Evolutionary conservation across 2,113 vertebrate species (phyloP).

Genomic region (Sclerurus mexicanus): DNA sequence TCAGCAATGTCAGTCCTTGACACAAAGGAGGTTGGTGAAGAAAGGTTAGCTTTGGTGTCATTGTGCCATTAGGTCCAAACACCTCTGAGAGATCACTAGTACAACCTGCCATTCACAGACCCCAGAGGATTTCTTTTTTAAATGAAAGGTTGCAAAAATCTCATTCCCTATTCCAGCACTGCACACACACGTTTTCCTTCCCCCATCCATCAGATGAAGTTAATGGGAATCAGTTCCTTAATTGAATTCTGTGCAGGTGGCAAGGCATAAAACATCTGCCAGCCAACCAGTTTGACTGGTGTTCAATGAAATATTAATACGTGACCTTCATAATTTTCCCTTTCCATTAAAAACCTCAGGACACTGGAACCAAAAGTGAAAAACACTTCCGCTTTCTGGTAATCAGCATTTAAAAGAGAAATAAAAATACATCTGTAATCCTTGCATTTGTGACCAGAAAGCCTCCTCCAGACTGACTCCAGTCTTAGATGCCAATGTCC

Average conservation of each 20-base stretch:
- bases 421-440: background rate
- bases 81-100: background rate
- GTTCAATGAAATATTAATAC: slow-evolving; percentile 38
- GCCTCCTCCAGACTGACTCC: background rate
- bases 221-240: slow-evolving; percentile 15
- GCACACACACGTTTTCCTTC: background rate
- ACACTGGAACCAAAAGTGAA: background rate
- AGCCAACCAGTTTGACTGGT: background rate
- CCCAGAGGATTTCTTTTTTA: slow-evolving; percentile 30
- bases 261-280: background rate
- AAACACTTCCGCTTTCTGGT: background rate
- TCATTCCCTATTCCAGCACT: slow-evolving; percentile 23
- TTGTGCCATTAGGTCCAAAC: background rate
- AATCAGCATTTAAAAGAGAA: background rate
- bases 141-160: slow-evolving; percentile 32
- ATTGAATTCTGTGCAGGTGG: background rate
- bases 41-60: slow-evolving; percentile 45
- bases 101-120: slow-evolving; percentile 35
- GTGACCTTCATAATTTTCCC: slow-evolving; percentile 4
- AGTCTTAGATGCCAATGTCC: background rate
- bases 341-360: slow-evolving; percentile 11
- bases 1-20: slow-evolving; percentile 16
- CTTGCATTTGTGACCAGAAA: background rate
- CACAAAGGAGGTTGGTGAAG: background rate
- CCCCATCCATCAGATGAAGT: background rate